Base-by-base conservation (phyloP, 2,797 vertebrate species). In the Tenualosa thibaudeaui region DNA sequence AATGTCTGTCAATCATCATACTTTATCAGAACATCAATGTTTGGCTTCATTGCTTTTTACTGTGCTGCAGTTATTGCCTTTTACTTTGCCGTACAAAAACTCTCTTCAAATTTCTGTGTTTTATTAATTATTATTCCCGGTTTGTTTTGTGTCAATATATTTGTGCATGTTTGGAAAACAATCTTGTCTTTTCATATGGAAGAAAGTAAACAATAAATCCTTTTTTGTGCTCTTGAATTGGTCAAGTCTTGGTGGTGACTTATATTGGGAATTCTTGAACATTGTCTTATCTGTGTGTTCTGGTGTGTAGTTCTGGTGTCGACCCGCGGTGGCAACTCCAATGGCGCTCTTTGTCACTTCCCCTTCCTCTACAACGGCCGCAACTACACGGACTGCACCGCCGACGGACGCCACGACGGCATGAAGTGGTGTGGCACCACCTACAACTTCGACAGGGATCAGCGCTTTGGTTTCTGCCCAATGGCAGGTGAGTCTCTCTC, bases 371-470 rank as follows among this genome's bases (percentile, higher is more conserved):
- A 98, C 90, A 99, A 98, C 82, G 97, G 97, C 88, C 94, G 89
- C 68, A 99, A 99, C 94, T 99, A 99, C 90, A 98, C 97, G 0
- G 98, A 99, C 90, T 99, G 98, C 53, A 99, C 98, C 0, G 95
- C 98, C 0, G 98, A 99, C 87, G 98, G 98, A 13, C 95, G 98
- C 0, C 95, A 95, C 84, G 98, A 99, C 85, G 97, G 96, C 90
- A 99, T 99, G 98, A 99, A 99, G 83, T 99, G 98, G 98, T 99
- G 98, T 8, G 97, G 98, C 81, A 99, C 98, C 85, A 99, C 98
- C 0, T 90, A 90, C 51, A 95, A 99, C 94, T 99, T 97, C 0
- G 98, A 99, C 0, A 93, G 90, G 0, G 98, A 99, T 85, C 96
- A 97, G 81, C 97, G 95, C n/a, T 99, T 97, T 90, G 98, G 98